These are phyloP conservation scores for Papilio polytes DNA, from an alignment of 1,140 invertebrate genomes.

Conservation along the genomic window DNA sequence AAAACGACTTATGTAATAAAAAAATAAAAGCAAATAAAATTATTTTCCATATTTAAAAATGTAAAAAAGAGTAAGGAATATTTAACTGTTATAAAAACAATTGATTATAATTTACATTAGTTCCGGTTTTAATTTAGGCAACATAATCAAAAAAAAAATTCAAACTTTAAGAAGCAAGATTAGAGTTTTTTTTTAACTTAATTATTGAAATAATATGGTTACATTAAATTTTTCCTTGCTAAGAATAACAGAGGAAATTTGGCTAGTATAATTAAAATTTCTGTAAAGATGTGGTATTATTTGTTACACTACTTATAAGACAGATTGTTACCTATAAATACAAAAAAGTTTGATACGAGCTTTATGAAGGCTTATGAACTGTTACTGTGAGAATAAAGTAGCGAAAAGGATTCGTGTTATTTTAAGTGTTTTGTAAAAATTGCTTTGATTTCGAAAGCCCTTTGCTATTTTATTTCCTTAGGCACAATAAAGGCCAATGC, in stretches of 20 bases:
- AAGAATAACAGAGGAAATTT: neutral
- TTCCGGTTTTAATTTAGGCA: no score
- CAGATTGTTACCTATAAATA: neutral
- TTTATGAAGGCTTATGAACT: constrained; percentile 28
- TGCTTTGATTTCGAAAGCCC: constrained; percentile 57
- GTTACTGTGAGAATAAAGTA: constrained; percentile 39
- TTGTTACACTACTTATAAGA: neutral
- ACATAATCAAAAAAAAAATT: no score
- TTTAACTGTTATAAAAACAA: no score
- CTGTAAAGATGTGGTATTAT: neutral
- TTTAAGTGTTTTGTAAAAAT: constrained; percentile 37
- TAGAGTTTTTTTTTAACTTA: no score
- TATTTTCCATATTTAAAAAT: neutral
- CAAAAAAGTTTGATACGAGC: neutral
- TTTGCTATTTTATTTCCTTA: constrained; percentile 67
- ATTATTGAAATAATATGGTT: no score
- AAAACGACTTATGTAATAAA: neutral
- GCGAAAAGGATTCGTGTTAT: constrained; percentile 40
- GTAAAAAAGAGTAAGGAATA: no score
- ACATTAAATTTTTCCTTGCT: neutral
- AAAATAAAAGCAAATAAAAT: neutral
- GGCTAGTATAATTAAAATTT: neutral
- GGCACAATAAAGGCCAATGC: constrained; percentile 70
- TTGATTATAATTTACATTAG: no score
- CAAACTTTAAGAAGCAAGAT: no score